phyloP scores from a whole-genome alignment of 1,140 invertebrate genomes.

The Cryptotermes secundus region DNA sequence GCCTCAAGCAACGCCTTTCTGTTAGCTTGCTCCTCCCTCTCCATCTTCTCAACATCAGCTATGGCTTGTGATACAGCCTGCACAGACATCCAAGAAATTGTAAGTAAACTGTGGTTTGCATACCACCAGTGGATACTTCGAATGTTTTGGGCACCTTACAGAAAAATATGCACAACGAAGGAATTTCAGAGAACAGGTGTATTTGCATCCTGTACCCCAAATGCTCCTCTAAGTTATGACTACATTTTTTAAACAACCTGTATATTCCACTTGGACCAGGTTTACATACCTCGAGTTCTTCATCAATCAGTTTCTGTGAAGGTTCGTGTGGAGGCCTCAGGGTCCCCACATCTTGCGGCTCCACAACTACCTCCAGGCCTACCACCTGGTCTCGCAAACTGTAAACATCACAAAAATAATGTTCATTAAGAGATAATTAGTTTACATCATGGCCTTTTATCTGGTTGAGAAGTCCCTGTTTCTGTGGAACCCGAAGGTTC shows the following conservation, averaged over 20 bases:
- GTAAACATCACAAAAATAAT: neutral
- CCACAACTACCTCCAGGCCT: slow-evolving; percentile 11
- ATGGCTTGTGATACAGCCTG: slow-evolving; percentile 6
- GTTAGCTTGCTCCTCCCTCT: slow-evolving; percentile 41
- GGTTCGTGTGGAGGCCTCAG: neutral
- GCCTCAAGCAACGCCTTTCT: slow-evolving; percentile 40
- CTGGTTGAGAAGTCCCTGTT: too few relatives aligned
- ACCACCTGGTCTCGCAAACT: slow-evolving; percentile 13
- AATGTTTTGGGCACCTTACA: too few relatives aligned
- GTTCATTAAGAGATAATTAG: neutral
- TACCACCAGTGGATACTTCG: too few relatives aligned
- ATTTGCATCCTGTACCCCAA: too few relatives aligned
- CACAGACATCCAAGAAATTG: neutral
- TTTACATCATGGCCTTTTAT: too few relatives aligned
- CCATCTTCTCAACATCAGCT: slow-evolving; percentile 39
- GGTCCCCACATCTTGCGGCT: neutral
- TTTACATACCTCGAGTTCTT: slow-evolving; percentile 9
- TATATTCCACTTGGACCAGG: neutral
- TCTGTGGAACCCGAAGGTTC: too few relatives aligned
- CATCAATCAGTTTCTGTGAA: neutral
- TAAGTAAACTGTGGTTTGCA: too few relatives aligned
- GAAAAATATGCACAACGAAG: too few relatives aligned
- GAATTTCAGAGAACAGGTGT: too few relatives aligned
- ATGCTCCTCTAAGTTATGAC: too few relatives aligned
- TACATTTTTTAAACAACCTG: too few relatives aligned